phyloP scores from a whole-genome alignment of 2,113 vertebrate genomes.

The Thamnaconus septentrionalis region DNA sequence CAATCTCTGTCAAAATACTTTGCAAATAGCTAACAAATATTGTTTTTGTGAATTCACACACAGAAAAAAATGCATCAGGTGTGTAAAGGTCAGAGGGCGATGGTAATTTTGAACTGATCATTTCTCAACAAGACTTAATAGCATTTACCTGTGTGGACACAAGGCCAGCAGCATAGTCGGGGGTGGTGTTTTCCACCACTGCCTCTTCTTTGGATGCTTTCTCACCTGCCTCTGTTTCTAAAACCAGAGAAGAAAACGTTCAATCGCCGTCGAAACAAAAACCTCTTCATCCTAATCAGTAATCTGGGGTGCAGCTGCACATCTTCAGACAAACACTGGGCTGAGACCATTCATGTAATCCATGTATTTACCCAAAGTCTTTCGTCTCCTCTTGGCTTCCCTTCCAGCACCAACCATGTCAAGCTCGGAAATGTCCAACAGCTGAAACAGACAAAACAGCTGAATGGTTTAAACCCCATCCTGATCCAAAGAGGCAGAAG shows the following conservation, averaged over 20 bases:
- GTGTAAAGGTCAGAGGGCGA: too few relatives aligned
- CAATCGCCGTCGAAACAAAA: not conserved
- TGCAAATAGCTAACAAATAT: too few relatives aligned
- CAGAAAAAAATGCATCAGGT: too few relatives aligned
- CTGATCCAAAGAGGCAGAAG: not conserved
- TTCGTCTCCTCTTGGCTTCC: constrained; percentile 95
- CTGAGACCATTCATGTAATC: not conserved
- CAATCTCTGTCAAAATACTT: too few relatives aligned
- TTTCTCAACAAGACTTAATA: too few relatives aligned
- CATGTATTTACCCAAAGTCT: constrained; percentile 84
- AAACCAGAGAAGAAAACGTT: not conserved
- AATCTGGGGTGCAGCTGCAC: not conserved
- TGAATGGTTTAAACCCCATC: not conserved
- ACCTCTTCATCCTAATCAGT: too few relatives aligned
- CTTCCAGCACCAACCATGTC: constrained; percentile 90
- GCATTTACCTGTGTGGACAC: constrained; percentile 90
- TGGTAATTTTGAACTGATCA: too few relatives aligned
- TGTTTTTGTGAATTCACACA: too few relatives aligned
- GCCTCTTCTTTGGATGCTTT: constrained; percentile 93
- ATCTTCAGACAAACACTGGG: not conserved
- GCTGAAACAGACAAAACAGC: constrained; percentile 64
- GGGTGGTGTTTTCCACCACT: constrained; percentile 93
- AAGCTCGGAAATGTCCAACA: constrained; percentile 92
- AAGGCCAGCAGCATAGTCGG: constrained; percentile 95
- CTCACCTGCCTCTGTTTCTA: constrained; percentile 90